These are phyloP conservation scores for Astyanax mexicanus DNA, from an alignment of 2,797 vertebrate species.

Conservation along the genomic window DNA sequence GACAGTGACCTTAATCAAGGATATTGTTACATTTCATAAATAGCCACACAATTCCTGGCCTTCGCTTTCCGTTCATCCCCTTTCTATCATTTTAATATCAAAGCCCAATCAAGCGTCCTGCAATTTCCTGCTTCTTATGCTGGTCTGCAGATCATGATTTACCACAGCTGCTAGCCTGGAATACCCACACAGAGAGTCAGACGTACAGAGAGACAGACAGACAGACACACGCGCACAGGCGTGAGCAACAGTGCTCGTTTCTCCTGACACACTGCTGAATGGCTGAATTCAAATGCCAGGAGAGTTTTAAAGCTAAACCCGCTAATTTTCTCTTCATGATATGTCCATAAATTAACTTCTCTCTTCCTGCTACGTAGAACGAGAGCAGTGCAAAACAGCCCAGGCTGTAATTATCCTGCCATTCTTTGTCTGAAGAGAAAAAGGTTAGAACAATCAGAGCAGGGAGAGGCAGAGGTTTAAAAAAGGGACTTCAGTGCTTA, in stretches of 20 bases:
- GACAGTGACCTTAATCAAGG: conserved; percentile 31
- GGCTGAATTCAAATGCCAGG: conserved; percentile 67
- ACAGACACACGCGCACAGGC: conserved; percentile 12
- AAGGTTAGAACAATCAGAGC: conserved; percentile 28
- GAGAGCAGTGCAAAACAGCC: conserved; percentile 10
- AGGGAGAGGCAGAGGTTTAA: neutral
- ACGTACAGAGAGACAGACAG: neutral
- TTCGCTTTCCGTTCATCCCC: neutral
- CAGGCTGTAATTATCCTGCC: conserved; percentile 37
- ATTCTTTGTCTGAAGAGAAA: conserved; percentile 21
- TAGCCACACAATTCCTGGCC: neutral
- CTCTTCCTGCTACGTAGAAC: conserved; percentile 16
- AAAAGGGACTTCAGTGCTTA: conserved; percentile 16
- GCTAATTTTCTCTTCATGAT: conserved; percentile 56
- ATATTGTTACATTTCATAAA: conserved; percentile 50
- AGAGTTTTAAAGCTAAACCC: conserved; percentile 38
- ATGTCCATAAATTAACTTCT: conserved; percentile 53
- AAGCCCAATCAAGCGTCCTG: conserved; percentile 68
- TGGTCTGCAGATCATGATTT: conserved; percentile 38
- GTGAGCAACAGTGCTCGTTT: neutral
- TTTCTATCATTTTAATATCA: conserved; percentile 39
- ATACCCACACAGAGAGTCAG: conserved; percentile 12
- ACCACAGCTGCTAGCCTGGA: conserved; percentile 22
- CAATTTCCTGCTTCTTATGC: conserved; percentile 58
- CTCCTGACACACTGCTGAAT: neutral